These are phyloP conservation scores for Uropsilus gracilis DNA, from an alignment of 2,113 vertebrate genomes.

Conservation along the genomic window DNA sequence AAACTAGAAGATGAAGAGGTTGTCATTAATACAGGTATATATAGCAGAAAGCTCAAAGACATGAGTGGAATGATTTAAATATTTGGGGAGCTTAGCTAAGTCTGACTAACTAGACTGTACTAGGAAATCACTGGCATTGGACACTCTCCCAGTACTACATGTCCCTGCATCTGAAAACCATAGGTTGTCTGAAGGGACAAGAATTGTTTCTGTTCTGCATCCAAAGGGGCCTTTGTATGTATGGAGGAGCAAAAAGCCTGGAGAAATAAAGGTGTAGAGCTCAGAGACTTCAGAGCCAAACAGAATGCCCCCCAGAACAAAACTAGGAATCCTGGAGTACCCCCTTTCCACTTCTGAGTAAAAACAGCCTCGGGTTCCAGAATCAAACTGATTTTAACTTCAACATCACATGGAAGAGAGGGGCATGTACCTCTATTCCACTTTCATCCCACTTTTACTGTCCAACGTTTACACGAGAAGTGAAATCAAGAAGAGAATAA, in stretches of 20 bases:
- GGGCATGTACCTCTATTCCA: neutral
- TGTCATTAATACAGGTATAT: neutral
- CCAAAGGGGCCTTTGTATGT: neutral
- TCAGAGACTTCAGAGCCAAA: neutral
- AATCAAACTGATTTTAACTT: neutral
- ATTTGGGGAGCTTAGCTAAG: neutral
- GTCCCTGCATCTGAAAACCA: neutral
- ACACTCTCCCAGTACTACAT: neutral
- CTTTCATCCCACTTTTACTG: neutral
- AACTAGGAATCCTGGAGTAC: neutral
- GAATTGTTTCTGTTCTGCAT: neutral
- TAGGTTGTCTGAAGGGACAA: neutral
- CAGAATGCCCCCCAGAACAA: neutral
- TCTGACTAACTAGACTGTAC: neutral
- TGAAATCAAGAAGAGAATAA: neutral
- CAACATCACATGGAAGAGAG: no score
- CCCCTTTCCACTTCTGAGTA: neutral
- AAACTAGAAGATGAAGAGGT: neutral
- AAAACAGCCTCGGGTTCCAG: neutral
- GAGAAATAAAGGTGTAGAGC: neutral
- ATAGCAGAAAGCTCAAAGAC: neutral
- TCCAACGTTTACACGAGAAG: neutral
- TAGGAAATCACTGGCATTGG: neutral
- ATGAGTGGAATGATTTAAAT: neutral
- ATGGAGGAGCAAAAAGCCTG: neutral